Base-by-base conservation (phyloP, 2,113 vertebrate species). In the Nothoprocta pentlandii region DNA sequence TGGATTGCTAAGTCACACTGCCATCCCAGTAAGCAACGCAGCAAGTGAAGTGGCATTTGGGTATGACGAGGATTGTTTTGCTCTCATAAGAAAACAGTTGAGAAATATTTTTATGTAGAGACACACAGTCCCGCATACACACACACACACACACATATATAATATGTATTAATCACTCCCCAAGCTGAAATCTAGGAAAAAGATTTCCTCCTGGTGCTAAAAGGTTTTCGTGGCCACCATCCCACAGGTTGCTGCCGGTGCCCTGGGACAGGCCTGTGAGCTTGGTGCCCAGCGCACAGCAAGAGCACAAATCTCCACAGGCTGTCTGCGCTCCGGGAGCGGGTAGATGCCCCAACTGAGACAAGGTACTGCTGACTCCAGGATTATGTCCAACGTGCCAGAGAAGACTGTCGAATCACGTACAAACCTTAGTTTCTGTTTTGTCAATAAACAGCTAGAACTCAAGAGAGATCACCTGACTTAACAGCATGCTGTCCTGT, bases 261-360 rank as follows among this genome's bases (percentile, higher is more conserved):
- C 67, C 76, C 71, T 76, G 47, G 28, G 32, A 71, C 58, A 20
- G 10, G 30, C 17, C 47, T 56, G 39, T 51, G 36, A 87, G 26
- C 56, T 86, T 61, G 49, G 49, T 44, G 22, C 41, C 16, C 74
- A 81, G 62, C 16, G 49, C 54, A 42, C 6, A 21, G 20, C 30
- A 54, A 39, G 10, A 34, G 26, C 53, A 92, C 32, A 41, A 76
- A 44, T 90, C 82, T 36, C 78, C 75, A 34, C 34, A 79, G 59
- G n/a, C 32, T 76, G 26, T 71, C 85, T 80, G 22, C 46, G 67
- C 56, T 80, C 44, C 25, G 25, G 21, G 39, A 80, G 14, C 12
- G 34, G 23, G 7, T 39, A 76, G 7, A 44, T 64, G 8, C 34
- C 44, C 53, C 42, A 19, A 44, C 28, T 0, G 0, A 92, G 42